These are phyloP conservation scores for Tachina lurida DNA, from an alignment of 2,888 invertebrate species.

Conservation along the genomic window DNA sequence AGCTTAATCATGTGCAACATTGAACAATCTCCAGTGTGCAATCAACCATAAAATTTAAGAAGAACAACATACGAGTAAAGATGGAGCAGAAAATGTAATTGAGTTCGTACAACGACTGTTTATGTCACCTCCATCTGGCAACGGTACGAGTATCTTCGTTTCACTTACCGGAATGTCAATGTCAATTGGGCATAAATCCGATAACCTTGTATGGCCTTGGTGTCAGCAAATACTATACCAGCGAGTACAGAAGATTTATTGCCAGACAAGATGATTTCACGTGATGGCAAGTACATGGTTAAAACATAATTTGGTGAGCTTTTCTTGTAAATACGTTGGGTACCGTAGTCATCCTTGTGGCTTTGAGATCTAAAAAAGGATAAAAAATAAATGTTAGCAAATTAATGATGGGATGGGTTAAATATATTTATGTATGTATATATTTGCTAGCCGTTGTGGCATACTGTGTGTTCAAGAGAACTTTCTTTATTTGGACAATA, in stretches of 20 bases:
- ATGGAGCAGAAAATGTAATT: constrained; percentile 1
- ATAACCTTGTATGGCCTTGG: constrained; percentile 90
- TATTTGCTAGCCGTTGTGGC: background rate
- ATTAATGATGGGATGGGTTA: background rate
- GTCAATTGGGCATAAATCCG: constrained; percentile 94
- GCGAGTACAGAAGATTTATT: constrained; percentile 90
- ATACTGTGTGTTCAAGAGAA: no score
- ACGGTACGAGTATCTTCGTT: background rate
- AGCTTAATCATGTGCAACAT: constrained; percentile 15
- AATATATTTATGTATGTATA: background rate
- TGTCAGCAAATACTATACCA: constrained; percentile 96
- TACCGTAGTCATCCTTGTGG: constrained; percentile 78
- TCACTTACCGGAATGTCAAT: constrained; percentile 92
- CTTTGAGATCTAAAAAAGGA: constrained; percentile 65
- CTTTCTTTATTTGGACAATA: no score
- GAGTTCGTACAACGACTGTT: background rate
- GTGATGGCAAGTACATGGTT: constrained; percentile 91
- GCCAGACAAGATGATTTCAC: constrained; percentile 90
- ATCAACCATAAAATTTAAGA: constrained; percentile 15
- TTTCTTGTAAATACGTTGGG: constrained; percentile 91
- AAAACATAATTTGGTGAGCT: constrained; percentile 93
- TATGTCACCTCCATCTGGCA: constrained; percentile 82
- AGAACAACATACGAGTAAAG: background rate
- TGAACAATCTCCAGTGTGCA: constrained; percentile 1
- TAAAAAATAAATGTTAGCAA: background rate